Evolutionary conservation across 1,140 invertebrate species (phyloP), one percentile per base, ranked within the genome.

Genomic region (Sitophilus oryzae): DNA sequence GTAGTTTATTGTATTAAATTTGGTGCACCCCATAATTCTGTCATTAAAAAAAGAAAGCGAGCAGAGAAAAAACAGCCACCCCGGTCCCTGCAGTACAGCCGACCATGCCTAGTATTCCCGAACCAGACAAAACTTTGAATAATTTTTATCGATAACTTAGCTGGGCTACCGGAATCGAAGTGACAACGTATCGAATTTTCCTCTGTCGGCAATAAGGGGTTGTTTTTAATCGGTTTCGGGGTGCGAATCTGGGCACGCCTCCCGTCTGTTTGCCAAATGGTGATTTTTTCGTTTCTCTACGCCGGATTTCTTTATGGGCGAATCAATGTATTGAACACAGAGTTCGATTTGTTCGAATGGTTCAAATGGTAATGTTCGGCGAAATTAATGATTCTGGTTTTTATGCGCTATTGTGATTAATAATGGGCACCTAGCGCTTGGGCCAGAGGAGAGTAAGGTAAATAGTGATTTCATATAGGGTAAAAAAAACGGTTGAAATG

Each of bases 161-260:
- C 20, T 16, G 53, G 45, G 3, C 53, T 5, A 56, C 38, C 45
- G 47, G n/a, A 48, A 41, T 49, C 45, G 38, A 48, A 48, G 3
- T 56, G 53, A 56, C 53, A 56, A 56, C 45, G 46, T 56, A 56
- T 56, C 45, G 45, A 56, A 56, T 48, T 56, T 56, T 56, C 44
- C 34, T 51, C 47, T 41, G 42, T 56, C 30, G 45, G 40, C 14
- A 41, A 56, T 49, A 56, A 56, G 53, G 53, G 53, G 53, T 56
- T 56, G 53, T 56, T 56, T 56, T 56, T 48, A 56, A 56, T 56
- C 53, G 45, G 44, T 56, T 47, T 49, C 21, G 42, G 52, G 52
- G 25, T 46, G 43, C 52, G 37, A 54, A 47, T 35, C 11, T 11
- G 25, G 25, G 25, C 25, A 71, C 67, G 68, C 68, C 68, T 61